Conservation (phyloP, 2,888 invertebrate genomes). For the Pollenia labialis region DNA sequence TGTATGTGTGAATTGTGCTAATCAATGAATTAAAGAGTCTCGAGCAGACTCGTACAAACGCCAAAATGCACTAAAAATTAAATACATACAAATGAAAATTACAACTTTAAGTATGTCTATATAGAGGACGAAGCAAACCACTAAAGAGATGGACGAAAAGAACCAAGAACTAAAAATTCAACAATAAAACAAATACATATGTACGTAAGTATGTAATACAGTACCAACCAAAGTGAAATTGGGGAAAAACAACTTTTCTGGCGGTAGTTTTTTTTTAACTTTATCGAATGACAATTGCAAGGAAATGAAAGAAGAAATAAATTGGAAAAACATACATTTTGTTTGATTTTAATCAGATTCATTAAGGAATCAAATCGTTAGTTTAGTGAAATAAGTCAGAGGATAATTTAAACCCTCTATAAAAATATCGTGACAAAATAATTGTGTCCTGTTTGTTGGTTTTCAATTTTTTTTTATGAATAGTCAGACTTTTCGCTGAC, state of each 20-base stretch:
- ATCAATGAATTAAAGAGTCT: slow-evolving; percentile 82
- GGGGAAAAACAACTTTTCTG: not conserved
- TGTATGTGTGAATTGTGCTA: slow-evolving; percentile 76
- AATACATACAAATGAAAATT: slow-evolving; percentile 3
- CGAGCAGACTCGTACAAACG: slow-evolving; percentile 34
- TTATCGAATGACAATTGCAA: slow-evolving; percentile 9
- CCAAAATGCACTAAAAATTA: slow-evolving; percentile 2
- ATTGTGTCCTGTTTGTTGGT: too few relatives aligned
- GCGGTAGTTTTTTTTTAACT: slow-evolving; percentile 1
- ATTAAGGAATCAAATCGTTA: not conserved
- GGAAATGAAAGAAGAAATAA: slow-evolving; percentile 8
- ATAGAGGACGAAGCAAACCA: not conserved
- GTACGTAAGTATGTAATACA: not conserved
- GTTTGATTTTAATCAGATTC: not conserved
- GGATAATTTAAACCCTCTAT: too few relatives aligned
- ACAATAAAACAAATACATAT: slow-evolving; percentile 1
- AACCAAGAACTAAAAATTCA: not conserved
- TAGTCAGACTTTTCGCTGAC: too few relatives aligned
- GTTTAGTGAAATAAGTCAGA: not conserved
- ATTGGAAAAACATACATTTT: not conserved
- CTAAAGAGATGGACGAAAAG: not conserved
- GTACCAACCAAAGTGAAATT: not conserved
- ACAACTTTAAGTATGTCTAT: not conserved
- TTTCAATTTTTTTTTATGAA: too few relatives aligned
- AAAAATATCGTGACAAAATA: too few relatives aligned